phyloP scores from a whole-genome alignment of 2,797 vertebrate species.

The Galaxias olidus region DNA sequence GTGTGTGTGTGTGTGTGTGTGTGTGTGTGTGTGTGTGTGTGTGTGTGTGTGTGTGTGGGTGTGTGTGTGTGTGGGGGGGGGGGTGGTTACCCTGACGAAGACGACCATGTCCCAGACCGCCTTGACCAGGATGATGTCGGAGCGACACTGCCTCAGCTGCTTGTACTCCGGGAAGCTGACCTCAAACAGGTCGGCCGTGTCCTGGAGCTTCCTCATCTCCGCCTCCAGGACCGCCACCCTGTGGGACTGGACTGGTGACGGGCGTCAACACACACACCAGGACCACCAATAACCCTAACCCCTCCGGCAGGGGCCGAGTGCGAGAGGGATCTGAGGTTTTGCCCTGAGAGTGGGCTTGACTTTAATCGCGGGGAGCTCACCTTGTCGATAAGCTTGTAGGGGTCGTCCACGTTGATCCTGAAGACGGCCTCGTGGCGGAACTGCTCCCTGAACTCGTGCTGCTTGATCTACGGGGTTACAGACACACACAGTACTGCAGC shows the following conservation, averaged over 20 bases:
- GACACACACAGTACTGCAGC: no score
- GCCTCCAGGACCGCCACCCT: slow-evolving; percentile 63
- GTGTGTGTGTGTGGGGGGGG: background rate
- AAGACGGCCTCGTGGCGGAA: slow-evolving; percentile 77
- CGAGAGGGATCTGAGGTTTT: no score
- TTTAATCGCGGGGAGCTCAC: slow-evolving; percentile 54
- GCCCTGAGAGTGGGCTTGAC: background rate
- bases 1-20: slow-evolving; percentile 3
- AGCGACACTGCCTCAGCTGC: slow-evolving; percentile 76
- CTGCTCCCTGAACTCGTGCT: slow-evolving; percentile 80
- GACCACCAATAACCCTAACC: slow-evolving; percentile 61
- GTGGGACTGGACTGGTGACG: slow-evolving; percentile 60
- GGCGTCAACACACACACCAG: slow-evolving; percentile 65
- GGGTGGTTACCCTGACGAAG: slow-evolving; percentile 73
- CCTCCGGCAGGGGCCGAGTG: slow-evolving; percentile 69
- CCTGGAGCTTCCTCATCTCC: slow-evolving; percentile 77
- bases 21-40: background rate
- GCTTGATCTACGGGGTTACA: slow-evolving; percentile 80
- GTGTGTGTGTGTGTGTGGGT: background rate
- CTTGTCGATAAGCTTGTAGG: slow-evolving; percentile 75
- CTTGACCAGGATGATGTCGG: slow-evolving; percentile 76
- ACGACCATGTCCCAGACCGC: slow-evolving; percentile 79
- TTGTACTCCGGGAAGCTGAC: slow-evolving; percentile 80
- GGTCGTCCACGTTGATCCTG: slow-evolving; percentile 66
- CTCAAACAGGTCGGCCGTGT: slow-evolving; percentile 79